A percentile compares a stretch with the other conserved stretches of the same genome.
phyloP scores from a whole-genome alignment of 2,113 vertebrate species.

The Tringa solitaria region DNA sequence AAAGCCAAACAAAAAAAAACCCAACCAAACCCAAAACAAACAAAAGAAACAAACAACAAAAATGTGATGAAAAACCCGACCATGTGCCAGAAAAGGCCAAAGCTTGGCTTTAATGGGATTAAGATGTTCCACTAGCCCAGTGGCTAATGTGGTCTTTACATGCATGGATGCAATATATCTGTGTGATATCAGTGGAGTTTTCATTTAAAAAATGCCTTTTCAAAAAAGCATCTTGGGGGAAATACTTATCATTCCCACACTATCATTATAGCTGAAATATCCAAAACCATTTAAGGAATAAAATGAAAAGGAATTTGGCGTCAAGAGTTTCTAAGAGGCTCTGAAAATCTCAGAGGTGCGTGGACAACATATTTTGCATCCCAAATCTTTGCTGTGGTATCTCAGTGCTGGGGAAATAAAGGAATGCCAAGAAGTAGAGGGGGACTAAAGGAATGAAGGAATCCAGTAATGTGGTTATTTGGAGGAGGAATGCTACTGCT shows the following conservation, averaged over 20 bases:
- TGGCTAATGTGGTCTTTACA: neutral
- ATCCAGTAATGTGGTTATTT: neutral
- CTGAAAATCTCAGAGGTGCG: neutral
- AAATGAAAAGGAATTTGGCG: neutral
- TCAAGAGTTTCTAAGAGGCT: neutral
- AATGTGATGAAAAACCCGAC: neutral
- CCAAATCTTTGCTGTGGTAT: neutral
- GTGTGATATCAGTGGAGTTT: neutral
- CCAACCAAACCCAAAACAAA: too few species aligned
- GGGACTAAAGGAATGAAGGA: neutral
- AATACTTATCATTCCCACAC: conserved; percentile 43
- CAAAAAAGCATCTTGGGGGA: neutral
- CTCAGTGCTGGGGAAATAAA: neutral
- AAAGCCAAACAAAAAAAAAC: neutral
- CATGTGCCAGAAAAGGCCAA: neutral
- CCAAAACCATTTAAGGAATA: conserved; percentile 51
- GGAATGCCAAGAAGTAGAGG: neutral
- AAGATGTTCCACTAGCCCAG: neutral
- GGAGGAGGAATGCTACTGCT: neutral
- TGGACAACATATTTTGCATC: neutral
- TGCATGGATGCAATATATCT: rapidly evolving
- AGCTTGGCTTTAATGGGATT: neutral
- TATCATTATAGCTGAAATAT: neutral
- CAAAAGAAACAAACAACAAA: neutral
- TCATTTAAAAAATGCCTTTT: neutral